phyloP scores from a whole-genome alignment of 2,113 vertebrate species.

The Bagarius yarrelli region DNA sequence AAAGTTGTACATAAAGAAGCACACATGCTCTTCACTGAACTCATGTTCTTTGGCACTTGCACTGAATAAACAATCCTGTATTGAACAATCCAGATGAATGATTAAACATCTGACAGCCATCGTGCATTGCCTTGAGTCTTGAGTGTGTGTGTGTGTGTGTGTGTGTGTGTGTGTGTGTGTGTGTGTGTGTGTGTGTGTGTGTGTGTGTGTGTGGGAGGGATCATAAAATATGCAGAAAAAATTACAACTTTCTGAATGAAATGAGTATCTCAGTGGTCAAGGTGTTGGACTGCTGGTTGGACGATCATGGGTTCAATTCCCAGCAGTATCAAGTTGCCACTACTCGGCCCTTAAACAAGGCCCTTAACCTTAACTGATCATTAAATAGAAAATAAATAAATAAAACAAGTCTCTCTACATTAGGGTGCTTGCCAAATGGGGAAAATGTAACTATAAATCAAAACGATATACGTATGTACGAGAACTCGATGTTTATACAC shows the following conservation, averaged over 20 bases:
- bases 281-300: no score
- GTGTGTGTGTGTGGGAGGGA: not conserved
- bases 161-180: constrained; percentile 5
- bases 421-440: no score
- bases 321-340: no score
- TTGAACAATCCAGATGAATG: constrained; percentile 54
- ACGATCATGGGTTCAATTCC: no score
- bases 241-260: not conserved
- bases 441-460: no score
- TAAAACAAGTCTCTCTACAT: no score
- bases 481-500: not conserved
- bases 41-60: constrained; percentile 68
- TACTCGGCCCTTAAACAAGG: no score
- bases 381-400: no score
- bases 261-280: no score
- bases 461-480: no score
- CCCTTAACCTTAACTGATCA: no score
- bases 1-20: constrained; percentile 65
- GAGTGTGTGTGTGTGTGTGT: constrained; percentile 23
- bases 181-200: constrained; percentile 3
- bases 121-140: constrained; percentile 27
- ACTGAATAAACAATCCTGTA: constrained; percentile 71
- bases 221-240: not conserved
- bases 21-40: constrained; percentile 53
- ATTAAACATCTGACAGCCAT: constrained; percentile 71